Evolutionary conservation across 2,113 vertebrate genomes (phyloP).

Genomic region (Nothobranchius kuhntae): DNA sequence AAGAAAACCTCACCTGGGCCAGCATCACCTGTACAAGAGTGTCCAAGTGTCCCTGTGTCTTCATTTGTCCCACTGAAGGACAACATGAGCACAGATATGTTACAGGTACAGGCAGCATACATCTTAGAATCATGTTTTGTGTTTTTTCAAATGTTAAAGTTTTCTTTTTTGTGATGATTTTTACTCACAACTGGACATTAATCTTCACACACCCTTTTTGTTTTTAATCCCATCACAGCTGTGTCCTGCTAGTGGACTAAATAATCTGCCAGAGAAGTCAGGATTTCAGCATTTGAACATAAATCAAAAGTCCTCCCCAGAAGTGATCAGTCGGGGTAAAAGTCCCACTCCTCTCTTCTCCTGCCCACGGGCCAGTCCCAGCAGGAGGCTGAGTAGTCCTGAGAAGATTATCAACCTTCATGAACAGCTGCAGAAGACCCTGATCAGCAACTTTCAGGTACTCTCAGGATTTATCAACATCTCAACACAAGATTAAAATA

Average conservation of each 20-base stretch:
- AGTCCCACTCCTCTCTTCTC: conserved; percentile 2
- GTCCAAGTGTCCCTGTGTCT: neutral
- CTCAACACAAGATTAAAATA: neutral
- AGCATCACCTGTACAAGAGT: conserved; percentile 17
- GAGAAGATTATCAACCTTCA: conserved; percentile 73
- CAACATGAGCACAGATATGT: neutral
- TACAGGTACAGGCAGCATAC: conserved; percentile 35
- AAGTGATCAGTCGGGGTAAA: neutral
- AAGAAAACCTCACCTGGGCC: conserved; percentile 32
- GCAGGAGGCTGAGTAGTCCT: conserved; percentile 59
- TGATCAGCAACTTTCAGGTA: conserved; percentile 67
- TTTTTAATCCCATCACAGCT: conserved; percentile 43
- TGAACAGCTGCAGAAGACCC: conserved; percentile 67
- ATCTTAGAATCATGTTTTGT: neutral
- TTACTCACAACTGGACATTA: neutral
- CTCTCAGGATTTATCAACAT: neutral
- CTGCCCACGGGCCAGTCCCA: accelerated
- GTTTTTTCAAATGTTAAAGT: neutral
- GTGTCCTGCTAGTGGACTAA: conserved; percentile 14
- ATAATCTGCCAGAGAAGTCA: conserved; percentile 4
- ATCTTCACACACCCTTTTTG: neutral
- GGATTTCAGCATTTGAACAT: neutral
- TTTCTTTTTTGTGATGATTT: neutral
- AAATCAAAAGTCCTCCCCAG: conserved; percentile 22
- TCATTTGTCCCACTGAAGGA: conserved; percentile 14